A percentile compares a stretch with the other conserved stretches of the same genome.
Evolutionary conservation across 2,888 invertebrate genomes (phyloP).

Genomic region (Aethes cnicana): DNA sequence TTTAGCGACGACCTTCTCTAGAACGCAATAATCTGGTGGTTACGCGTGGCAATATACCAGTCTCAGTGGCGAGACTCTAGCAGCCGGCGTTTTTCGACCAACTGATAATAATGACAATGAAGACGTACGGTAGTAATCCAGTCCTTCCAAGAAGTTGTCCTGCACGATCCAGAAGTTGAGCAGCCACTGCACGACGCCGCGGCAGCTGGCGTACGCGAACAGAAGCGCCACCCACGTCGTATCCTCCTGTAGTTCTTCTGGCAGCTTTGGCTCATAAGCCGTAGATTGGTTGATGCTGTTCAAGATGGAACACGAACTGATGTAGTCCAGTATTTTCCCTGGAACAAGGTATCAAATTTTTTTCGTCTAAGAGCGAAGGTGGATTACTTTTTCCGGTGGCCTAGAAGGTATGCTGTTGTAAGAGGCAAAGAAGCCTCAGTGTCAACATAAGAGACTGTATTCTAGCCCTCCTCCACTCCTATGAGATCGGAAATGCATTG

Average conservation of each 20-base stretch:
- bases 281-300: neutral
- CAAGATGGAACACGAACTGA: neutral
- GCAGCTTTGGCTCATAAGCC: neutral
- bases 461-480: too few species aligned
- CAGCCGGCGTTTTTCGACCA: neutral
- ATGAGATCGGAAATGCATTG: too few species aligned
- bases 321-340: neutral
- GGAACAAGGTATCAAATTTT: neutral
- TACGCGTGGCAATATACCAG: too few species aligned
- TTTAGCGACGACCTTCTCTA: too few species aligned
- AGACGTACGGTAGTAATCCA: slow-evolving; percentile 53
- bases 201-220: slow-evolving; percentile 57
- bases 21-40: too few species aligned
- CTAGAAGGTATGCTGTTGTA: too few species aligned
- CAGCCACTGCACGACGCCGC: slow-evolving; percentile 66
- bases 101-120: neutral
- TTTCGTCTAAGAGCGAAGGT: too few species aligned
- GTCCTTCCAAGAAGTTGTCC: slow-evolving; percentile 61
- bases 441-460: too few species aligned
- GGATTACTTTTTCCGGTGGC: too few species aligned
- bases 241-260: slow-evolving; percentile 41
- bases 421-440: too few species aligned
- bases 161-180: slow-evolving; percentile 70
- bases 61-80: too few species aligned
- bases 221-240: slow-evolving; percentile 67